These are phyloP conservation scores for Epiblema foenella DNA, from an alignment of 2,888 invertebrate species.

Conservation along the genomic window DNA sequence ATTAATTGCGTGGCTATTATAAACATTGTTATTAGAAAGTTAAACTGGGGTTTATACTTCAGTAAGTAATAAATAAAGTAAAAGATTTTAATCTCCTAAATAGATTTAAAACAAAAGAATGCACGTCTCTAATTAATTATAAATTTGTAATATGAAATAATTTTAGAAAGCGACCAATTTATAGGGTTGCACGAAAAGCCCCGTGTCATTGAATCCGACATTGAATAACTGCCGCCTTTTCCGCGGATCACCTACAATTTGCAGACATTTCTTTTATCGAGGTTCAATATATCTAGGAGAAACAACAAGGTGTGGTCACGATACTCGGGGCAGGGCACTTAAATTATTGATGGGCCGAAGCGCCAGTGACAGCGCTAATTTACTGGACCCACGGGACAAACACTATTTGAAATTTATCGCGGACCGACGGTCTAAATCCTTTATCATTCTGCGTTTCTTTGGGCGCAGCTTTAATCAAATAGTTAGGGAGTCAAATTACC, in stretches of 20 bases:
- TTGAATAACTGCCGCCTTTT: constrained; percentile 25
- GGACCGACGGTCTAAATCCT: constrained; percentile 61
- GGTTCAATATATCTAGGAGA: constrained; percentile 41
- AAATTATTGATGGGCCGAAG: constrained; percentile 60
- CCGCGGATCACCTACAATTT: constrained; percentile 25
- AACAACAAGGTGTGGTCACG: constrained; percentile 42
- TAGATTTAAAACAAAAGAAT: background rate
- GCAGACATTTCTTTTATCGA: constrained; percentile 39
- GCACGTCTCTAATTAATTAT: background rate
- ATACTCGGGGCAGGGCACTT: constrained; percentile 36
- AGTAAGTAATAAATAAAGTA: background rate
- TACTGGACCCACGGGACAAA: constrained; percentile 60
- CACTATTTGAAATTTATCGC: constrained; percentile 68
- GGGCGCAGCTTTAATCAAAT: constrained; percentile 22
- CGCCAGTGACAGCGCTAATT: constrained; percentile 66
- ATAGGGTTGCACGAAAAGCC: constrained; percentile 27
- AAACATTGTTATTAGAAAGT: background rate
- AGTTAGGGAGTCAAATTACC: background rate
- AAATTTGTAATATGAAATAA: constrained; percentile 7
- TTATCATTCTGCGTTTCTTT: constrained; percentile 13
- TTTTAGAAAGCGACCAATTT: constrained; percentile 26
- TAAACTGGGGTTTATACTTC: background rate
- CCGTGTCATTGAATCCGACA: constrained; percentile 23
- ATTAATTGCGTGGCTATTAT: constrained; percentile 12
- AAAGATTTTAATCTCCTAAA: background rate